Evolutionary conservation across 1,140 invertebrate species (phyloP), one percentile per base, ranked within the genome.

Genomic region (Papilio machaon): DNA sequence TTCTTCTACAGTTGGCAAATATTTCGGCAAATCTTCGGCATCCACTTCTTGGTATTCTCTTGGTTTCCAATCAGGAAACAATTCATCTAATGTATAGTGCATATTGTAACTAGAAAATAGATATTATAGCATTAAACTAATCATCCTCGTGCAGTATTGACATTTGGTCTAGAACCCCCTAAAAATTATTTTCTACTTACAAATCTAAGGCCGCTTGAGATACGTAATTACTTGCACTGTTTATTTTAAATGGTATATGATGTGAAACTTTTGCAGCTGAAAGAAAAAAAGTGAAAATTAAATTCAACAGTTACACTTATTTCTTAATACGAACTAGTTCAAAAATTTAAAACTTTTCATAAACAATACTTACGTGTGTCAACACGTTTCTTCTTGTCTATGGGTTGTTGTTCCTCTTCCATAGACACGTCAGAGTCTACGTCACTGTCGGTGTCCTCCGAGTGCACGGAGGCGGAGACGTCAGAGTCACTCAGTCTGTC

Each of bases 1-100:
- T 19, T 90, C 82, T 46, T 88, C 81, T 23, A 93, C 43, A 3
- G 84, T 78, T 9, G 92, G 92, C 83, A 92, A 80, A 81, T 87
- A 92, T 79, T 88, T 76, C n/a, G 64, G 9, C 13, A 89, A 3
- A 19, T 89, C 76, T 2, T 82, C 81, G 8, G 88, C 83, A 2
- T 81, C 17, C 15, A 93, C 73, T 15, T 73, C 11, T 75, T 88
- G 83, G 46, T 83, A 85, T 8, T 83, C 76, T 74, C 85, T 86
- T 4, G 43, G 47, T 19, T 49, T 77, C 90, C 90, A 92, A 58
- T 89, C 60, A 7, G 87, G 84, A 80, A 89, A 93, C 49, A 94
- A 81, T 19, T 43, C 85, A 3, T 89, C 87, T 9, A 70, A 79
- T 1, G 87, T 89, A 43, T 85, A 82, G 80, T 88, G 84, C 11